Conservation (phyloP, 2,888 invertebrate species). For the Stratiomys singularior region DNA sequence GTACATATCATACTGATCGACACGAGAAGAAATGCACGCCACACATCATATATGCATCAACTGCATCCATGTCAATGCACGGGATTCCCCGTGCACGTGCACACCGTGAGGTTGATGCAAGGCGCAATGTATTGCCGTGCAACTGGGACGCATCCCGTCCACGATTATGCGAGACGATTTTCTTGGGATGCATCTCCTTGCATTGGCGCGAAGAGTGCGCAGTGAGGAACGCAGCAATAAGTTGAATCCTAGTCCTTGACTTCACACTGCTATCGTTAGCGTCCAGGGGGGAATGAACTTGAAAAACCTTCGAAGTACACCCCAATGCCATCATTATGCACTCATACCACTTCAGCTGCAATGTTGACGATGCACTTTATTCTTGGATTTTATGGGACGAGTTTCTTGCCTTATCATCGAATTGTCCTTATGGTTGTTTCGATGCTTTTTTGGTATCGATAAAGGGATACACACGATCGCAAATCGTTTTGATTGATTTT, state of each 20-base stretch:
- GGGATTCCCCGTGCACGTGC: conserved; percentile 38
- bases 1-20: conserved; percentile 30
- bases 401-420: not conserved
- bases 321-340: conserved; percentile 25
- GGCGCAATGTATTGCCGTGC: conserved; percentile 3
- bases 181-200: not conserved
- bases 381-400: conserved; percentile 31
- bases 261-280: not conserved
- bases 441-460: not conserved
- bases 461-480: too few relatives aligned
- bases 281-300: conserved; percentile 36
- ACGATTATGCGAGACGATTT: conserved; percentile 10
- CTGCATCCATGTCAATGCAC: conserved; percentile 35
- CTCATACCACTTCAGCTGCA: conserved; percentile 14
- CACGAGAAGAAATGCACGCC: conserved; percentile 41
- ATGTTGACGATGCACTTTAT: conserved; percentile 34
- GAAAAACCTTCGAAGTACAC: conserved; percentile 31
- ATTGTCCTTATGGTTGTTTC: conserved; percentile 17
- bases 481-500: too few relatives aligned
- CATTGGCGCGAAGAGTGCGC: not conserved
- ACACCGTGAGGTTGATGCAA: not conserved
- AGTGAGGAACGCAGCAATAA: not conserved
- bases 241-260: conserved; percentile 37
- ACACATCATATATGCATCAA: conserved; percentile 34
- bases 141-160: not conserved